These are phyloP conservation scores for Abrostola tripartita DNA, from an alignment of 2,888 invertebrate genomes.

Conservation along the genomic window DNA sequence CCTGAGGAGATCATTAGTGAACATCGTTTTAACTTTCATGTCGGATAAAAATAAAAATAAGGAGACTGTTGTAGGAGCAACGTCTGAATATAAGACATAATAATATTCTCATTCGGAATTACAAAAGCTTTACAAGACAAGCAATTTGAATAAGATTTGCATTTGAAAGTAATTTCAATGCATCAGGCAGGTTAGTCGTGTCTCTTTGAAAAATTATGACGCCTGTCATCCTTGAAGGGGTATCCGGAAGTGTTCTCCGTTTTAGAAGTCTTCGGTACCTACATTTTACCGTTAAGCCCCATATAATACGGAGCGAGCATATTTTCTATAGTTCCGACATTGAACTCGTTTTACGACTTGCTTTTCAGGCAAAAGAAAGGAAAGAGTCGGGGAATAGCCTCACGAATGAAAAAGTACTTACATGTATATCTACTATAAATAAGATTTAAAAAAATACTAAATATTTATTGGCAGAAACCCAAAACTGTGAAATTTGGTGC, in stretches of 20 bases:
- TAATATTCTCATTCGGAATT: neutral
- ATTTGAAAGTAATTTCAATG: neutral
- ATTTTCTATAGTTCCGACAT: too few species aligned
- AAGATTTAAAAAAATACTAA: neutral
- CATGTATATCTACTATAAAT: too few species aligned
- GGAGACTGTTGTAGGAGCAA: neutral
- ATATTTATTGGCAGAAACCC: constrained; percentile 66
- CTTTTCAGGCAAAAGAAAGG: too few species aligned
- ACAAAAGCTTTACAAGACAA: constrained; percentile 2
- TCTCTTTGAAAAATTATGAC: too few species aligned
- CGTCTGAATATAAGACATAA: constrained; percentile 1
- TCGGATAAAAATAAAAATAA: constrained; percentile 3
- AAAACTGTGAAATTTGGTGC: constrained; percentile 81
- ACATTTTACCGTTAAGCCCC: too few species aligned
- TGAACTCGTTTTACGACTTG: too few species aligned
- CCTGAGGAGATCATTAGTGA: constrained; percentile 6
- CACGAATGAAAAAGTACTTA: too few species aligned
- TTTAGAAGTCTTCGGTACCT: too few species aligned
- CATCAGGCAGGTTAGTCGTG: neutral
- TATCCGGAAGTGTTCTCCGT: too few species aligned
- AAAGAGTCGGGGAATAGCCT: too few species aligned
- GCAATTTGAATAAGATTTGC: neutral
- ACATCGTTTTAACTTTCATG: constrained; percentile 4
- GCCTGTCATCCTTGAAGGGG: too few species aligned
- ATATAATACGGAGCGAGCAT: too few species aligned